Percentiles rank a stretch among this genome's conserved stretches.
phyloP scores from a whole-genome alignment of 2,797 vertebrate genomes.

The Numenius phaeopus region DNA sequence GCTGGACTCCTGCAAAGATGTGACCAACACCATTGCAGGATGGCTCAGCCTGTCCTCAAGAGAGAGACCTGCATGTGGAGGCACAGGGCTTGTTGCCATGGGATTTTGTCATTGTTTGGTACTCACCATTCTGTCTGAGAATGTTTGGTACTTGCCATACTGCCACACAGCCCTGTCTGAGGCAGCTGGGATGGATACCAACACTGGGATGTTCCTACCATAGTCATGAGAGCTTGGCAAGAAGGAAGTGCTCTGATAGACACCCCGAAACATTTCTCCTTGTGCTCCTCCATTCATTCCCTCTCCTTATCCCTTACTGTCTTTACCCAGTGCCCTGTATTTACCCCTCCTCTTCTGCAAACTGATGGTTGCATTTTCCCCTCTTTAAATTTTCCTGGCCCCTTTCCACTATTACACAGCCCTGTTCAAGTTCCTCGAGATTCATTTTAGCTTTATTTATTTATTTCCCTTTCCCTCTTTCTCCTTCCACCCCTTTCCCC shows the following conservation, averaged over 20 bases:
- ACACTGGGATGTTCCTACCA: rapidly evolving
- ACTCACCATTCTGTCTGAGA: too few species aligned
- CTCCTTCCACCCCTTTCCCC: not conserved
- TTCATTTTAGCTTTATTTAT: not conserved
- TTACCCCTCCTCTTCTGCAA: not conserved
- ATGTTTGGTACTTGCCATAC: not conserved
- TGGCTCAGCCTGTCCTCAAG: not conserved
- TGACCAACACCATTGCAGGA: rapidly evolving
- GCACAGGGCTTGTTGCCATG: not conserved
- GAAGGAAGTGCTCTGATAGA: not conserved
- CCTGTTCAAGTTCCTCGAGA: not conserved
- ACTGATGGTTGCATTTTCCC: not conserved
- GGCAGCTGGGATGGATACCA: not conserved
- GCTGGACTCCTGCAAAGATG: not conserved
- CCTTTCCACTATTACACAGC: not conserved
- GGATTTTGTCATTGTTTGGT: too few species aligned
- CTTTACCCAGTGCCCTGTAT: not conserved
- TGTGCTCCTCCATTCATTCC: not conserved
- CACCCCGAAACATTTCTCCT: not conserved
- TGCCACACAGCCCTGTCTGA: not conserved
- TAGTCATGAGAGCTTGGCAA: not conserved
- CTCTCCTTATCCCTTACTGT: not conserved
- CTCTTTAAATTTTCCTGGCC: not conserved
- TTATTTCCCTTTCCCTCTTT: not conserved
- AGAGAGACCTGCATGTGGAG: rapidly evolving